Percentiles rank a stretch among this genome's conserved stretches.
These are phyloP conservation scores for cattle (Bos taurus) DNA, from an alignment of 2,113 vertebrate genomes.

Conservation along the genomic window DNA sequence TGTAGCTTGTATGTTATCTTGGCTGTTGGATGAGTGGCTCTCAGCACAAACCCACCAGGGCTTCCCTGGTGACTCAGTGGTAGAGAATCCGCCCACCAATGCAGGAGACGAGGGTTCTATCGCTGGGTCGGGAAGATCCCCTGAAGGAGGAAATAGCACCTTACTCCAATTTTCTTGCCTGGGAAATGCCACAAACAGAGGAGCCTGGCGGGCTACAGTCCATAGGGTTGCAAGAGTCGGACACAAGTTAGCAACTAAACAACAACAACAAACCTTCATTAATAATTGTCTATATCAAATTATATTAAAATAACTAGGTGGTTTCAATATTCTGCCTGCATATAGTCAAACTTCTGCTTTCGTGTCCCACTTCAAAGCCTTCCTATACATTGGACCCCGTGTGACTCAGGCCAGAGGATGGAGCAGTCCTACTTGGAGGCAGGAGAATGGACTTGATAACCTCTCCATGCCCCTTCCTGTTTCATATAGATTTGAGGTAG, in stretches of 20 bases:
- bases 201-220: background rate
- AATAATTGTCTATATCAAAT: background rate
- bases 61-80: background rate
- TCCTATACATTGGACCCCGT: accelerated
- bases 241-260: background rate
- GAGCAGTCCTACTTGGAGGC: background rate
- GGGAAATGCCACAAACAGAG: background rate
- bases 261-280: background rate
- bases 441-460: background rate
- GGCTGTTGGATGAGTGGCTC: background rate
- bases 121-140: background rate
- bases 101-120: background rate
- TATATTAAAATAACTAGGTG: background rate
- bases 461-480: background rate
- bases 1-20: background rate
- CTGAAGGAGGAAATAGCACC: background rate
- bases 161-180: background rate
- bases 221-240: accelerated
- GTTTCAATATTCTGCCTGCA: background rate
- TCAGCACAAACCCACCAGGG: background rate
- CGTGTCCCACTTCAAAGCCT: background rate
- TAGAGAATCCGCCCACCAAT: accelerated
- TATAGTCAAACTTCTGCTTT: background rate
- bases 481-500: background rate
- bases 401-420: background rate